Evolutionary conservation across 2,797 vertebrate species (phyloP).

Genomic region (Hozukius guyotensis): DNA sequence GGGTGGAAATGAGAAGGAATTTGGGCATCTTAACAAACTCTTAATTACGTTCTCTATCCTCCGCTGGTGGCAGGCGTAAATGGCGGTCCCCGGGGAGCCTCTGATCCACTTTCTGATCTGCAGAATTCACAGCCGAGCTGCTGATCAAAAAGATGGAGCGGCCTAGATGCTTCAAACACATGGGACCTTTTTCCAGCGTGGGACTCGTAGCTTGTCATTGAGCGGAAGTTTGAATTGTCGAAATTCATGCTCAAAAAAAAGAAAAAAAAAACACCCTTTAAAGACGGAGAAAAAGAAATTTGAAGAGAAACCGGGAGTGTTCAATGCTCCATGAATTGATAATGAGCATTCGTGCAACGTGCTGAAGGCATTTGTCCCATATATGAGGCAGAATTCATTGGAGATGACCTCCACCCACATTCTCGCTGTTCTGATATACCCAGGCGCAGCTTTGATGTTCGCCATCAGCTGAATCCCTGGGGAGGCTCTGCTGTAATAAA

Average conservation of each 20-base stretch:
- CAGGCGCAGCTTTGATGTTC: constrained; percentile 71
- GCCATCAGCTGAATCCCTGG: constrained; percentile 72
- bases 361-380: constrained; percentile 75
- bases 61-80: constrained; percentile 80
- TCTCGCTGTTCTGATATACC: constrained; percentile 66
- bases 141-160: constrained; percentile 83
- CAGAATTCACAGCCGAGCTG: constrained; percentile 73
- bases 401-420: constrained; percentile 83
- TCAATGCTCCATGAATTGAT: constrained; percentile 78
- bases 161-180: constrained; percentile 83
- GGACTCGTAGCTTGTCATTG: constrained; percentile 74
- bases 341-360: constrained; percentile 71
- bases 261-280: constrained; percentile 27
- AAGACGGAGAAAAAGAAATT: constrained; percentile 39
- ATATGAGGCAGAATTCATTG: constrained; percentile 71
- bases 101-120: constrained; percentile 85
- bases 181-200: constrained; percentile 73
- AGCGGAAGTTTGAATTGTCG: constrained; percentile 77
- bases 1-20: constrained; percentile 76
- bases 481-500: constrained; percentile 67
- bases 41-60: constrained; percentile 80
- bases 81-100: constrained; percentile 78
- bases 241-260: constrained; percentile 63
- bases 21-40: constrained; percentile 83
- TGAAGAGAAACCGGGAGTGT: constrained; percentile 52